Percentiles rank a stretch among this genome's conserved stretches.
Evolutionary conservation across 2,797 vertebrate species (phyloP).

Genomic region (Pelochelys cantorii): DNA sequence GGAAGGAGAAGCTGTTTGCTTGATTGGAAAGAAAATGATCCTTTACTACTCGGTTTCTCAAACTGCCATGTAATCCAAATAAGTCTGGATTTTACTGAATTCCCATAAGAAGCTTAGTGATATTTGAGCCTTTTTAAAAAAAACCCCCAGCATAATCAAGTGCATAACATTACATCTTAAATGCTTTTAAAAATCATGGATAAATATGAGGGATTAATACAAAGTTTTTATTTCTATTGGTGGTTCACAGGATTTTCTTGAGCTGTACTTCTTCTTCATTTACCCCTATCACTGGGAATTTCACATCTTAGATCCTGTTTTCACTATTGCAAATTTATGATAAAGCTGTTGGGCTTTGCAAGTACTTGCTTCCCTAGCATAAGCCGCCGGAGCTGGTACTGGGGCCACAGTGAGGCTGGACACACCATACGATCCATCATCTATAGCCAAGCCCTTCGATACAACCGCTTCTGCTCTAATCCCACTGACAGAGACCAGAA

Average conservation of each 20-base stretch:
- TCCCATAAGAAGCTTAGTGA: slow-evolving; percentile 55
- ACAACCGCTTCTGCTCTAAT: no score
- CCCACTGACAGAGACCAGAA: no score
- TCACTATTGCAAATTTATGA: slow-evolving; percentile 26
- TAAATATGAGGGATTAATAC: neutral
- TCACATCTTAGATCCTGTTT: slow-evolving; percentile 9
- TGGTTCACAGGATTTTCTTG: neutral
- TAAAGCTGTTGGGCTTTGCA: neutral
- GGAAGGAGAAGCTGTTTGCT: slow-evolving; percentile 5
- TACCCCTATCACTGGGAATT: neutral
- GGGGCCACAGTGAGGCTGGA: no score
- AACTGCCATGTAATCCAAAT: slow-evolving; percentile 61
- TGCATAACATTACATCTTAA: neutral
- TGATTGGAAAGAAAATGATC: slow-evolving; percentile 53
- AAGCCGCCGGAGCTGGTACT: neutral
- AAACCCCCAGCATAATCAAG: slow-evolving; percentile 16
- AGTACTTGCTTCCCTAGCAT: slow-evolving; percentile 12
- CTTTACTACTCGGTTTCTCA: slow-evolving; percentile 41
- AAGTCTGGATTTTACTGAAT: slow-evolving; percentile 56
- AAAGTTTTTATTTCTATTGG: slow-evolving; percentile 16
- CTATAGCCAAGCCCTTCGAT: no score
- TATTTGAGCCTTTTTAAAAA: slow-evolving; percentile 56
- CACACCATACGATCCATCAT: no score
- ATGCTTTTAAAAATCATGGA: slow-evolving; percentile 12
- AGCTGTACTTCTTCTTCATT: no score